Percentiles rank a stretch among this genome's conserved stretches.
Evolutionary conservation across 2,113 vertebrate genomes (phyloP).

Genomic region (Aleadryas rufinucha): DNA sequence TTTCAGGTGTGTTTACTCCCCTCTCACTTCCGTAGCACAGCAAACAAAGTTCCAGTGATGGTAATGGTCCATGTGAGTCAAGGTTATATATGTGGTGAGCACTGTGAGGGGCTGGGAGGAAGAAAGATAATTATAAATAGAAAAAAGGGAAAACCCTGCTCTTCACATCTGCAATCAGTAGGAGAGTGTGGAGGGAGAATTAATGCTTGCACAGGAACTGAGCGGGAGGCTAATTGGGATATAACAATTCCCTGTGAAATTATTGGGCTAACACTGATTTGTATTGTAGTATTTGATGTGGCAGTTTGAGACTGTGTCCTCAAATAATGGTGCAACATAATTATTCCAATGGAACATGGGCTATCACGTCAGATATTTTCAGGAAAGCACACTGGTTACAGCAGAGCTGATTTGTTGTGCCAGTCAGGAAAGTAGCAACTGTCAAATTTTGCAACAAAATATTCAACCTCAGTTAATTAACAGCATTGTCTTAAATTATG

Average conservation of each 20-base stretch:
- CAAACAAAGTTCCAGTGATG: not conserved
- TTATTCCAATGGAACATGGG: not conserved
- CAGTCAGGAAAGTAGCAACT: not conserved
- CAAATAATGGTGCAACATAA: not conserved
- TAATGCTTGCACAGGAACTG: not conserved
- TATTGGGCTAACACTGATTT: not conserved
- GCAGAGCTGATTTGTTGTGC: not conserved
- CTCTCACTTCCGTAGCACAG: not conserved
- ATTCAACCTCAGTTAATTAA: not conserved
- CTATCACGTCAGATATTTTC: not conserved
- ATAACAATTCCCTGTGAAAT: not conserved
- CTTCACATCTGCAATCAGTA: not conserved
- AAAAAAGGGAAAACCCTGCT: not conserved
- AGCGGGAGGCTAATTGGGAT: not conserved
- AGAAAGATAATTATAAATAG: not conserved
- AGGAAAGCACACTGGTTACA: not conserved
- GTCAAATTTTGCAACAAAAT: not conserved
- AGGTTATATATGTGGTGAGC: not conserved
- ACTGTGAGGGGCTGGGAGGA: not conserved
- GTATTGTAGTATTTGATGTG: not conserved
- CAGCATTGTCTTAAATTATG: not conserved
- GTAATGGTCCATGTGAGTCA: not conserved
- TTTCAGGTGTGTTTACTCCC: not conserved
- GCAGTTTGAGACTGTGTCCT: not conserved
- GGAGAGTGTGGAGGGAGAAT: not conserved